A percentile compares a stretch with the other conserved stretches of the same genome.
phyloP scores from a whole-genome alignment of 1,140 invertebrate genomes.

The Scaptomyza graminum region DNA sequence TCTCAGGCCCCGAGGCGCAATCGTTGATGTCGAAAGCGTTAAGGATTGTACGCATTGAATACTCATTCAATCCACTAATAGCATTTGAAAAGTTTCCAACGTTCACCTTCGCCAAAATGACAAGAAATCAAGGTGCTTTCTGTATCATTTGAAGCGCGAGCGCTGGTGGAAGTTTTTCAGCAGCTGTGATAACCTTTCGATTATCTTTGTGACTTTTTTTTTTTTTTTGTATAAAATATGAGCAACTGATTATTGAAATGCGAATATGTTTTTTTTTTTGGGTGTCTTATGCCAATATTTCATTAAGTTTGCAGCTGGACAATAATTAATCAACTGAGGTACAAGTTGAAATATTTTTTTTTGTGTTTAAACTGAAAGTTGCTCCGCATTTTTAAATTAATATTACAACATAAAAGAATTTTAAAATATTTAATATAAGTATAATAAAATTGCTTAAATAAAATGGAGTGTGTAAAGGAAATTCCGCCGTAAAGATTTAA shows the following conservation, averaged over 20 bases:
- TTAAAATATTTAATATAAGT: too few relatives aligned
- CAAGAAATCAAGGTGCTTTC: constrained; percentile 10
- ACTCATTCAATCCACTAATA: constrained; percentile 50
- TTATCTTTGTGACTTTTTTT: background rate
- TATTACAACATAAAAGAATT: too few relatives aligned
- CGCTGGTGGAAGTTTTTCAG: background rate
- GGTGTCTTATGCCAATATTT: too few relatives aligned
- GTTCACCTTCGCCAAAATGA: constrained; percentile 29
- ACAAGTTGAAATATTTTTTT: too few relatives aligned
- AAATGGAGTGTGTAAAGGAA: too few relatives aligned
- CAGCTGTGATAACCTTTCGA: background rate
- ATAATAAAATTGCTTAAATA: too few relatives aligned
- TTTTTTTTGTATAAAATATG: background rate
- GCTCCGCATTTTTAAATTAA: too few relatives aligned
- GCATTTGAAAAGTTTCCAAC: constrained; percentile 45
- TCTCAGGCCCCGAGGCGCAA: background rate
- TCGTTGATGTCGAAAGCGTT: background rate
- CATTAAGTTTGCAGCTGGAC: background rate
- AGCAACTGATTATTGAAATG: too few relatives aligned
- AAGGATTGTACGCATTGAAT: background rate
- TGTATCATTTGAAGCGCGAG: background rate
- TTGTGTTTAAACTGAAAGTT: too few relatives aligned
- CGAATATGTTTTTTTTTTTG: background rate
- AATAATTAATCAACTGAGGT: too few relatives aligned
- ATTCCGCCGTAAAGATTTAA: too few relatives aligned